Percentiles rank a stretch among this genome's conserved stretches.
phyloP scores from a whole-genome alignment of 1,140 invertebrate species.

The Bombus superbus region DNA sequence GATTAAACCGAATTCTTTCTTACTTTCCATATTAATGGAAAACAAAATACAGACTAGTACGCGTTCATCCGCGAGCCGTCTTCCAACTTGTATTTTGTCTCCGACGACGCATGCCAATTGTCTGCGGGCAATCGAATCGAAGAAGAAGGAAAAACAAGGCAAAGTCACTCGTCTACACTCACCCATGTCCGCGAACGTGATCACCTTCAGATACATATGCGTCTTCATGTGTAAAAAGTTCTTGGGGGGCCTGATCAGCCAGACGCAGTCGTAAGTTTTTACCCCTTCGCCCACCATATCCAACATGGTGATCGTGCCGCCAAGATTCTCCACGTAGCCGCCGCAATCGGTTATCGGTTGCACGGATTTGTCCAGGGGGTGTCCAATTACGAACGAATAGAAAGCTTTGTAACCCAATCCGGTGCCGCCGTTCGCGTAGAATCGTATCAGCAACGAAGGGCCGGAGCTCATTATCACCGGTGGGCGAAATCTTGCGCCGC shows the following conservation, averaged over 20 bases:
- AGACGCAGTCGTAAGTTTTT: slow-evolving; percentile 88
- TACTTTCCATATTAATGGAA: too few species aligned
- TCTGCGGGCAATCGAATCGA: neutral
- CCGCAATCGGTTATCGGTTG: slow-evolving; percentile 88
- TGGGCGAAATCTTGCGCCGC: slow-evolving; percentile 87
- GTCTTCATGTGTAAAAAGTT: slow-evolving; percentile 87
- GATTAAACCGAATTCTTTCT: too few species aligned
- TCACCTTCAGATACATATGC: slow-evolving; percentile 87
- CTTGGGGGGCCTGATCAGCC: slow-evolving; percentile 87
- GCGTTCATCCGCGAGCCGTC: too few species aligned
- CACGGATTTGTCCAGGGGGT: slow-evolving; percentile 82
- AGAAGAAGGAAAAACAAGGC: accelerated
- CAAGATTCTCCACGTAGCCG: slow-evolving; percentile 88
- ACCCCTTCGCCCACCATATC: slow-evolving; percentile 87
- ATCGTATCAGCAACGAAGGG: slow-evolving; percentile 86
- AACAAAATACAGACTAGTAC: too few species aligned
- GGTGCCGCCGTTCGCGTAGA: slow-evolving; percentile 88
- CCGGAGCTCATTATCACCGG: slow-evolving; percentile 87
- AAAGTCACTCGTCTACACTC: slow-evolving; percentile 46
- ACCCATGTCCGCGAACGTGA: slow-evolving; percentile 87
- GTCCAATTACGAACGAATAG: slow-evolving; percentile 86
- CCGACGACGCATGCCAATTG: too few species aligned
- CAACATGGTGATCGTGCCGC: slow-evolving; percentile 91
- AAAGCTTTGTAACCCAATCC: slow-evolving; percentile 87
- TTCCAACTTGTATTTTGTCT: too few species aligned